Base-by-base conservation (phyloP, 2,888 invertebrate species). In the Drosophila recens region DNA sequence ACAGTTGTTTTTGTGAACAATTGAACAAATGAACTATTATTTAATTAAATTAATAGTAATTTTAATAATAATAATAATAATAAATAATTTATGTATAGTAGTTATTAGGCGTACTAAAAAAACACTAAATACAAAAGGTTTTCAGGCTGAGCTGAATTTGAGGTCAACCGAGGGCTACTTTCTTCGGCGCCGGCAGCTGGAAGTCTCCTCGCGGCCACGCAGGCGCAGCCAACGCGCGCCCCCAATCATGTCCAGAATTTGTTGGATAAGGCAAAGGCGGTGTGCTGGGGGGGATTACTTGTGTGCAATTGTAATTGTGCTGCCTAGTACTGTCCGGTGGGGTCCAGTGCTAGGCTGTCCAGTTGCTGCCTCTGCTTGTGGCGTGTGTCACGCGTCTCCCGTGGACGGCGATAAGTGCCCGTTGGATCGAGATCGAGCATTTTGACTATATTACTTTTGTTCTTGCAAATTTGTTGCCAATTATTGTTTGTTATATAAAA, bases 171-270 rank as follows among this genome's bases (percentile, higher is more conserved):
- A 27, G 20, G 23, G 33, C 75, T 65, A 75, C 90, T 92, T 92
- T 92, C 93, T 92, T 84, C 93, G 82, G 57, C 92, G 91, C 48
- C 93, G 89, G 63, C 92, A 93, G 82, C 93, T 93, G 77, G 93
- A 93, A 77, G 93, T 93, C 90, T 93, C 93, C 90, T 93, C 93
- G 69, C 93, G 91, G 80, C 93, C 93, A 62, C 92, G 90, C 71
- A 93, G 89, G 86, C 91, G 87, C 84, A 90, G 74, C 92, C 92
- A 92, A 77, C 89, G 90, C 75, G 88, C 86, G 70, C 83, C 89
- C 57, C 85, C 83, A 75, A 88, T 88, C 89, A 87, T 88, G 73
- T 75, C 86, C 81, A 79, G 73, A 71, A 54, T 77, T 65, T 65
- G 17, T 64, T 68, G 66, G 72, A 75, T 87, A 91, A 90, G 90